Evolutionary conservation across 1,140 invertebrate species (phyloP), one percentile per base, ranked within the genome.

Genomic region (Agrilus planipennis): DNA sequence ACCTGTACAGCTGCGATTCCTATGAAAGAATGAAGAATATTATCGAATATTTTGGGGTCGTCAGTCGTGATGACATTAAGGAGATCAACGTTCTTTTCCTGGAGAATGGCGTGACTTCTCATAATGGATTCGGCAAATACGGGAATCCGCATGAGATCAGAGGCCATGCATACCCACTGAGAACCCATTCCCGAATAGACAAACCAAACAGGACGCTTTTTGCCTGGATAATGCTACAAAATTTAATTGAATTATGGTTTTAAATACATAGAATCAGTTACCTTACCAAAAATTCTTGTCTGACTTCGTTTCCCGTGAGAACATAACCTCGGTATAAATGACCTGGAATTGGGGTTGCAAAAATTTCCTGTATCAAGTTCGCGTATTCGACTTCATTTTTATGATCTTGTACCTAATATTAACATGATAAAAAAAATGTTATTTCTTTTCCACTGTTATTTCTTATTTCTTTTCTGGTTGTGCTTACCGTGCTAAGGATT

Each of bases 1-100:
- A 83, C 80, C 68, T 89, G 85, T 42, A 95, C 77, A 15, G 89
- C 83, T 12, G 89, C 87, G 53, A 95, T 94, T 21, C 85, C 84
- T 28, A 94, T 79, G 66, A 96, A 94, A 0, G 83, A 85, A 60
- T 92, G 78, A 0, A 93, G 57, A 43, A 89, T 79, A 54, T 88
- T 83, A 37, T 90, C 77, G 58, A 83, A 88, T 2, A 76, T 80
- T 35, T 67, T 72, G 4, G 80, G 76, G 53, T 88, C 76, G 14
- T 76, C 79, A 11, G n/a, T 23, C 1, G 81, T 82, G 21, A 97
- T 65, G 46, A 95, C 77, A 30, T 83, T 64, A 11, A 81, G 75
- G 3, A 96, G 69, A 59, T 92, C 79, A 17, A 95, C 56, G 7
- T 78, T 83, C 56, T 79, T 79, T 0, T 77, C 71, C 51, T 75